Evolutionary conservation across 2,888 invertebrate genomes (phyloP).

Genomic region (Thyatira batis): DNA sequence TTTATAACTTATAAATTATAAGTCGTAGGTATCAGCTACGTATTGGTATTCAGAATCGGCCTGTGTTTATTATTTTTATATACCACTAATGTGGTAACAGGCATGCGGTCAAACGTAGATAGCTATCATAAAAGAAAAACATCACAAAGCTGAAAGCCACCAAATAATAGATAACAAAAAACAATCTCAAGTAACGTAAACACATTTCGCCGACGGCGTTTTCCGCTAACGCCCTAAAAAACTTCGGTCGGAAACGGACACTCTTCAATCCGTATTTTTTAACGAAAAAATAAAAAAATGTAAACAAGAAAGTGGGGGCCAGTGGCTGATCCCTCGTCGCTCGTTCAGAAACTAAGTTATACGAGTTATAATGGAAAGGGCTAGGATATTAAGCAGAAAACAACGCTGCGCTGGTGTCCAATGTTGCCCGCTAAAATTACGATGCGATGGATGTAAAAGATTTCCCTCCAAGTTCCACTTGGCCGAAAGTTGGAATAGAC

Average conservation of each 20-base stretch:
- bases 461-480: not conserved
- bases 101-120: not conserved
- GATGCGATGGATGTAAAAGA: slow-evolving; percentile 16
- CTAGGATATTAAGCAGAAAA: slow-evolving; percentile 23
- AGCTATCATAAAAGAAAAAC: not conserved
- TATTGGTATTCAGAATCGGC: too few species aligned
- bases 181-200: slow-evolving; percentile 6
- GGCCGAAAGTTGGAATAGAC: not conserved
- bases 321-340: slow-evolving; percentile 24
- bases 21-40: too few species aligned
- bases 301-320: slow-evolving; percentile 1
- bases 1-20: too few species aligned
- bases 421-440: slow-evolving; percentile 17
- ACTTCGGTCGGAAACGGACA: slow-evolving; percentile 9
- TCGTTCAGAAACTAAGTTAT: slow-evolving; percentile 38
- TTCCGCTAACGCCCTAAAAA: slow-evolving; percentile 1
- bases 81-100: not conserved
- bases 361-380: slow-evolving; percentile 39
- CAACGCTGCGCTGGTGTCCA: slow-evolving; percentile 6
- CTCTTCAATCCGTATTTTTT: slow-evolving; percentile 9
- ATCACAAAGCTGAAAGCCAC: not conserved
- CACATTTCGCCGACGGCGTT: slow-evolving; percentile 5
- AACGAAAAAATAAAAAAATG: slow-evolving; percentile 2
- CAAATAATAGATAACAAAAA: slow-evolving; percentile 3
- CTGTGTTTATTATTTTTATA: too few species aligned